Evolutionary conservation across 35 echinoderm and acorn worm genomes (phyloP).

Genomic region (Patiria miniata): DNA sequence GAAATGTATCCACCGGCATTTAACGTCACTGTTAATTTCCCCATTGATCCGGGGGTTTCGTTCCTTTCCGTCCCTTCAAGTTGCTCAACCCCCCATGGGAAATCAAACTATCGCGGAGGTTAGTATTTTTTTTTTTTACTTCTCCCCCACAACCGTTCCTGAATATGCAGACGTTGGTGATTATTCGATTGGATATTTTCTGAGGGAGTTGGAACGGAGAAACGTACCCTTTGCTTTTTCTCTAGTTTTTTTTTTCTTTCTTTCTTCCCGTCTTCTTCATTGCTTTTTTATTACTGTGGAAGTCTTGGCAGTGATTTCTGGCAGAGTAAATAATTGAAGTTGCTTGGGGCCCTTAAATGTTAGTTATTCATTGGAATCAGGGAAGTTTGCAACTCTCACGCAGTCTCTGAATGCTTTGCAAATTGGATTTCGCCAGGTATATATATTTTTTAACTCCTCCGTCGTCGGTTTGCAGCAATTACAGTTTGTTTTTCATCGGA

Average conservation of each 20-base stretch:
- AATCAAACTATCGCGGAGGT: not conserved
- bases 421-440: not conserved
- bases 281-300: not conserved
- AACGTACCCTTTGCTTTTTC: not conserved
- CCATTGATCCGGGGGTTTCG: not conserved
- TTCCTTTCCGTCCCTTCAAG: not conserved
- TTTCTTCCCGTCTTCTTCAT: not conserved
- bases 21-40: conserved; percentile 22
- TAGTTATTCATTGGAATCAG: conserved; percentile 10
- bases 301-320: not conserved
- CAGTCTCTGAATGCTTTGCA: not conserved
- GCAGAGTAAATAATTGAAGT: conserved; percentile 23
- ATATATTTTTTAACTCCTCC: not conserved
- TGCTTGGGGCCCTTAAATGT: conserved; percentile 9
- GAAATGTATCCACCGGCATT: conserved; percentile 10
- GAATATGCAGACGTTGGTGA: conserved; percentile 10
- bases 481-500: not conserved
- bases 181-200: conserved; percentile 25
- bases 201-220: not conserved
- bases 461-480: not conserved
- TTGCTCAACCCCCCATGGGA: not conserved
- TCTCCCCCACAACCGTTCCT: not conserved
- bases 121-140: conserved; percentile 1
- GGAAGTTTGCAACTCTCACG: not conserved
- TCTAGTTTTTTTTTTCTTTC: not conserved